phyloP scores from a whole-genome alignment of 2,797 vertebrate genomes.

The Enteromius viviparus region DNA sequence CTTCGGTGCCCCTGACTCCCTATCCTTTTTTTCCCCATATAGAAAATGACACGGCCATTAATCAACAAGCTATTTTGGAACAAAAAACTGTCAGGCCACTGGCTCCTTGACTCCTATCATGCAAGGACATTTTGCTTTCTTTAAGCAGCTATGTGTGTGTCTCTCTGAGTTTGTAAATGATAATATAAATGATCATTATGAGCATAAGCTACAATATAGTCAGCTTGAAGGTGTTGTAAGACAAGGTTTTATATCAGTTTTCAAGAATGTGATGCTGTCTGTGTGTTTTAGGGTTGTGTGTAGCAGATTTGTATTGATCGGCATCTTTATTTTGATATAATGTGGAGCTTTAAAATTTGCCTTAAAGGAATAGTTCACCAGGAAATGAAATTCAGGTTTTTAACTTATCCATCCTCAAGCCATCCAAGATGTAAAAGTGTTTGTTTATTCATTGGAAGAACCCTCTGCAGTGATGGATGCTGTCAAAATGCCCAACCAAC shows the following conservation, averaged over 20 bases:
- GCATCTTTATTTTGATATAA: not conserved
- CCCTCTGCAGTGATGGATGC: not conserved
- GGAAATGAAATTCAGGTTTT: not conserved
- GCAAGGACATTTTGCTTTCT: conserved; percentile 45
- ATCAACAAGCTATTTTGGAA: conserved; percentile 53
- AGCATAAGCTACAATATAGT: not conserved
- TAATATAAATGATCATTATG: not conserved
- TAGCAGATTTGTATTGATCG: not conserved
- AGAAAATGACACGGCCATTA: conserved; percentile 51
- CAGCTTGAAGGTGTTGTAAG: not conserved
- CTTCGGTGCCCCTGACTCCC: conserved; percentile 35
- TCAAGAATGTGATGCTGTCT: no score
- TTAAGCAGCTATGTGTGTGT: conserved; percentile 6
- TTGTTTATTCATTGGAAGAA: not conserved
- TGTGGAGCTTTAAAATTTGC: not conserved
- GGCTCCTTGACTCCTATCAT: conserved; percentile 48
- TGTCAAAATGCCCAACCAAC: not conserved
- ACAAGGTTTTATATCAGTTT: no score
- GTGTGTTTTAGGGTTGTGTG: not conserved
- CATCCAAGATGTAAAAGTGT: not conserved
- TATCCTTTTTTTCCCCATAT: conserved; percentile 38
- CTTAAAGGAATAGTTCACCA: not conserved
- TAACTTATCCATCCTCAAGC: not conserved
- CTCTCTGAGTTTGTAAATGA: not conserved
- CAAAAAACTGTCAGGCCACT: conserved; percentile 33